A percentile compares a stretch with the other conserved stretches of the same genome.
These are phyloP conservation scores for Scomber scombrus DNA, from an alignment of 2,113 vertebrate genomes.

Conservation along the genomic window DNA sequence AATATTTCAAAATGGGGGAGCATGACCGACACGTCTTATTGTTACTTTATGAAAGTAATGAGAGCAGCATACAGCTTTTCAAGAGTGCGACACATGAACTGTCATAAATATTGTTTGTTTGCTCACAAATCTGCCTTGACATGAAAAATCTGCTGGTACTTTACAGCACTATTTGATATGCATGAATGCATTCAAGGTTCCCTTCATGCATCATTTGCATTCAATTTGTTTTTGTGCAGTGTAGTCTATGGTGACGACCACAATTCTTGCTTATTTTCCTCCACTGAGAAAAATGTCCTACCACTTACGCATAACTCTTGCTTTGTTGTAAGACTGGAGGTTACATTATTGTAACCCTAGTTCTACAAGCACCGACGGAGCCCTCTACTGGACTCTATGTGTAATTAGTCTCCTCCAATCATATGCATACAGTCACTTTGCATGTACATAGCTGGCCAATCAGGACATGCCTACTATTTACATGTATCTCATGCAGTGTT, in stretches of 20 bases:
- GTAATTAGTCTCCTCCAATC: no score
- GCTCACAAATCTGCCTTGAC: constrained; percentile 6
- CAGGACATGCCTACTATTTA: no score
- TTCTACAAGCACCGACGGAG: no score
- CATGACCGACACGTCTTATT: background rate
- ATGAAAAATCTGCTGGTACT: background rate
- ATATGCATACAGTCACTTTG: no score
- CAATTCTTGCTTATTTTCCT: background rate
- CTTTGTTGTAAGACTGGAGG: background rate
- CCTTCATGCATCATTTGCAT: constrained; percentile 26
- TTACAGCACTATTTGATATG: constrained; percentile 26
- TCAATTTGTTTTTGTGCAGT: background rate
- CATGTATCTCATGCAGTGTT: no score
- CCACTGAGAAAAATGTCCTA: background rate
- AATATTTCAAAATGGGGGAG: background rate
- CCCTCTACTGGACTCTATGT: no score
- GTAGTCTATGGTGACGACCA: background rate
- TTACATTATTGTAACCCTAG: no score
- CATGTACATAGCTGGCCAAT: no score
- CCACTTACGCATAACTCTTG: background rate
- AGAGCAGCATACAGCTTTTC: background rate
- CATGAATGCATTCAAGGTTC: background rate
- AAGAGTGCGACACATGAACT: background rate
- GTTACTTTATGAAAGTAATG: background rate
- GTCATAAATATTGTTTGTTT: background rate